phyloP scores from a whole-genome alignment of 2,797 vertebrate genomes.

The Natrix natrix region DNA sequence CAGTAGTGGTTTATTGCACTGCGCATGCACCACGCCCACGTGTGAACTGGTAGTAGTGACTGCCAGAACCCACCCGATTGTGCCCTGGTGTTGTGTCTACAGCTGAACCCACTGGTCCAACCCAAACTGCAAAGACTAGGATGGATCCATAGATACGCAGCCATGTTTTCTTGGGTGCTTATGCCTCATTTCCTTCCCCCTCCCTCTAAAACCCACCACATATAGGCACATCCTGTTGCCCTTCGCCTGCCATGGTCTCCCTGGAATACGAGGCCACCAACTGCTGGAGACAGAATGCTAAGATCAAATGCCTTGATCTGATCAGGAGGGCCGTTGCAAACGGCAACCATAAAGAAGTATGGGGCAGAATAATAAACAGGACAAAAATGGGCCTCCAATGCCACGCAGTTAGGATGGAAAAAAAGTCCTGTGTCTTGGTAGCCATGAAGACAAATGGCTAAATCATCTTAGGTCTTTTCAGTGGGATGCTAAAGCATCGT shows the following conservation, averaged over 20 bases:
- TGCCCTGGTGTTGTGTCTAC: not conserved
- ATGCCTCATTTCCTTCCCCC: not conserved
- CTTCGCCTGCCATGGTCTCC: not conserved
- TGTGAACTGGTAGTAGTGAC: too few relatives aligned
- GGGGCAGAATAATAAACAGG: not conserved
- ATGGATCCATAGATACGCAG: not conserved
- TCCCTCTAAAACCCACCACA: not conserved
- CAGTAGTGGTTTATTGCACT: too few relatives aligned
- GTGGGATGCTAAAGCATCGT: not conserved
- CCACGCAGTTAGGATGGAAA: rapidly evolving
- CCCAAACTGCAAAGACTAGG: not conserved
- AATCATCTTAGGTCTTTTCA: not conserved
- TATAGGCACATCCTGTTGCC: not conserved
- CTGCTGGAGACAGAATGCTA: not conserved
- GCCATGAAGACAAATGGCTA: not conserved
- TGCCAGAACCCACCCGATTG: too few relatives aligned
- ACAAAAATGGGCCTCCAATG: not conserved
- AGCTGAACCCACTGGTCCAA: not conserved
- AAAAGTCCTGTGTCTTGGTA: not conserved
- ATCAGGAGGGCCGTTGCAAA: not conserved
- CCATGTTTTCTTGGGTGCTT: not conserved
- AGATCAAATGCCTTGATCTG: not conserved
- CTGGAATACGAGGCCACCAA: not conserved
- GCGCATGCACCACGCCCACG: too few relatives aligned
- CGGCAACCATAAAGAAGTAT: not conserved